Evolutionary conservation across 2,797 vertebrate species (phyloP).

Genomic region (Lutjanus argentimaculatus): DNA sequence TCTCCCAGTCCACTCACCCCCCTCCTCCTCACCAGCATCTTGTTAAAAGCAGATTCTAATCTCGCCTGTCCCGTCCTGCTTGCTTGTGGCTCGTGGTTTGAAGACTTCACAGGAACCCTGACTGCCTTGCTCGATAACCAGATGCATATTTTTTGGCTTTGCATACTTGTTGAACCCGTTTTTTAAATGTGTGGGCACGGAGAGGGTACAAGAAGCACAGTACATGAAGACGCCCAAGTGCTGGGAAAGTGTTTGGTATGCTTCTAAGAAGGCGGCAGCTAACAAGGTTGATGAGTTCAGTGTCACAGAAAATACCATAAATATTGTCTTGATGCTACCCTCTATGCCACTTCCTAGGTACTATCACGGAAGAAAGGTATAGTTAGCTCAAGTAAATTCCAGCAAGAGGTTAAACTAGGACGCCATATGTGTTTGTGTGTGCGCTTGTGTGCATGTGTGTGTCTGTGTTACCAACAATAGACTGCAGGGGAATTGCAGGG

Average conservation of each 20-base stretch:
- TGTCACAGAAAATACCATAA: constrained; percentile 42
- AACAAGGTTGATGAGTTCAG: constrained; percentile 15
- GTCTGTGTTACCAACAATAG: constrained; percentile 86
- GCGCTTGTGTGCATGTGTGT: constrained; percentile 61
- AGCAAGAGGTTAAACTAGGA: constrained; percentile 83
- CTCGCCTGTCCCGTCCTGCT: constrained; percentile 59
- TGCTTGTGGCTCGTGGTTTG: constrained; percentile 59
- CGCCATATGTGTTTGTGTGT: constrained; percentile 78
- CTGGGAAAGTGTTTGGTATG: constrained; percentile 74
- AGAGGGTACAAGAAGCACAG: constrained; percentile 67
- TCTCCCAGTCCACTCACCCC: constrained; percentile 5
- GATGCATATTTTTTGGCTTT: constrained; percentile 82
- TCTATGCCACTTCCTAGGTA: constrained; percentile 41
- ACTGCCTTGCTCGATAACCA: constrained; percentile 74
- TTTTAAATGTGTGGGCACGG: constrained; percentile 78
- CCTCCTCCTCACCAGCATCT: constrained; percentile 47
- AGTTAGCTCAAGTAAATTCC: constrained; percentile 74
- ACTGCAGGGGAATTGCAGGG: constrained; percentile 86
- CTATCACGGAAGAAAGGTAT: constrained; percentile 41
- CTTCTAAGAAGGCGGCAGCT: constrained; percentile 37
- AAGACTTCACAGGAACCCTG: constrained; percentile 58
- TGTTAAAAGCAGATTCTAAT: constrained; percentile 69
- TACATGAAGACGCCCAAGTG: constrained; percentile 80
- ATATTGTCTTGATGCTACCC: constrained; percentile 20
- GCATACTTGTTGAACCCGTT: constrained; percentile 86